Evolutionary conservation across 1,140 invertebrate genomes (phyloP), one percentile per base, ranked within the genome.

Genomic region (Hormaphis cornu): DNA sequence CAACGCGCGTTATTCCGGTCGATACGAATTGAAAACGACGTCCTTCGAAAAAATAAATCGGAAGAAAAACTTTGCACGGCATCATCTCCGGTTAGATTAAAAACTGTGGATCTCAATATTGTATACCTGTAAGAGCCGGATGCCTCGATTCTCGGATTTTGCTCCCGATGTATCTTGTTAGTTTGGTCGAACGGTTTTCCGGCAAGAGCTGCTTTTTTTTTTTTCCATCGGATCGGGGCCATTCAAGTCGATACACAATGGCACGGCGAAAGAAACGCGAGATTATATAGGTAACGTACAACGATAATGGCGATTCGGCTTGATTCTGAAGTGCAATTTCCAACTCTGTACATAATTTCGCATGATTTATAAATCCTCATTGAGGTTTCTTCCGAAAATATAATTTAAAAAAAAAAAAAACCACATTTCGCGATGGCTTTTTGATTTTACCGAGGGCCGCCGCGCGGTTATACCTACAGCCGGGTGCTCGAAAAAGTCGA

Each of bases 91-190:
- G 35, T 9, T 37, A 58, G 54, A 58, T 58, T 58, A 58, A 58
- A 58, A 37, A 58, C 24, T 20, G 54, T 40, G 33, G 35, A 58
- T 37, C 14, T 58, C 20, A 16, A 40, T n/a, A n/a, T n/a, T n/a
- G n/a, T n/a, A 40, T 37, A 58, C 35, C 53, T 30, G 9, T 24
- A 37, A 6, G 30, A n/a, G n/a, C n/a, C n/a, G 20, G 33, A 40
- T 35, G 24, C 54, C 20, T 7, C 22, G 26, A 26, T 58, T 58
- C 14, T 20, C 10, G 22, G 24, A 22, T 24, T 37, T 40, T 14
- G n/a, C 33, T 40, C 1, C 20, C 35, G 10, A 58, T 56, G 14
- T 58, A 58, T 58, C 54, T 58, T 24, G 54, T 58, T 58, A 58
- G 20, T 58, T 40, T 40, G 54, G 20, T 58, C 24, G 35, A 58